These are phyloP conservation scores for Chlorodrepanis virens DNA, from an alignment of 2,113 vertebrate species.

Conservation along the genomic window DNA sequence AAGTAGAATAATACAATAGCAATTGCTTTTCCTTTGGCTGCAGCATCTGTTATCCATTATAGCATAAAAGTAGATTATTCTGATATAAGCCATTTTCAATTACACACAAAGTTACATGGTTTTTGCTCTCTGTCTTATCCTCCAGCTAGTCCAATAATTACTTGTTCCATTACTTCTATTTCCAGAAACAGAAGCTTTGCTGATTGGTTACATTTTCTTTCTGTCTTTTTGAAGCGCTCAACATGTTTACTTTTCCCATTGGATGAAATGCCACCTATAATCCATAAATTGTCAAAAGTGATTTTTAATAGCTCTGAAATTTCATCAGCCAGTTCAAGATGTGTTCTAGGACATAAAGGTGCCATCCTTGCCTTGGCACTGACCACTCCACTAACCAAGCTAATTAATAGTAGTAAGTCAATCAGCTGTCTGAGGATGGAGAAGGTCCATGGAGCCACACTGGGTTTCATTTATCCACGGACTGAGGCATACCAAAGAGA, in stretches of 20 bases:
- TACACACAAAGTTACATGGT: neutral
- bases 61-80: neutral
- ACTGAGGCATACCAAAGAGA: neutral
- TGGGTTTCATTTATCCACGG: neutral
- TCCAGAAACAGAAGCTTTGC: neutral
- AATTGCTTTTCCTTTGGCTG: neutral
- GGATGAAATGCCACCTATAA: neutral
- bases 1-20: neutral
- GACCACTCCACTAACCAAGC: neutral
- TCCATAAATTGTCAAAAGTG: neutral
- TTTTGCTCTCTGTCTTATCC: neutral
- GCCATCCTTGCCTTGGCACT: neutral
- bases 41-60: neutral
- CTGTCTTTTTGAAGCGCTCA: neutral
- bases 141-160: neutral
- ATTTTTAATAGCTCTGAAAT: neutral
- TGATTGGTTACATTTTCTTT: neutral
- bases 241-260: neutral
- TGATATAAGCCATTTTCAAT: neutral
- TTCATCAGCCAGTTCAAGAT: neutral
- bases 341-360: neutral
- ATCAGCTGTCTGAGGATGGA: neutral
- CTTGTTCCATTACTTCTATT: neutral
- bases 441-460: neutral
- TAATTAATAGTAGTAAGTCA: neutral